Base-by-base conservation (phyloP, 2,888 invertebrate species). In the Tyria jacobaeae region DNA sequence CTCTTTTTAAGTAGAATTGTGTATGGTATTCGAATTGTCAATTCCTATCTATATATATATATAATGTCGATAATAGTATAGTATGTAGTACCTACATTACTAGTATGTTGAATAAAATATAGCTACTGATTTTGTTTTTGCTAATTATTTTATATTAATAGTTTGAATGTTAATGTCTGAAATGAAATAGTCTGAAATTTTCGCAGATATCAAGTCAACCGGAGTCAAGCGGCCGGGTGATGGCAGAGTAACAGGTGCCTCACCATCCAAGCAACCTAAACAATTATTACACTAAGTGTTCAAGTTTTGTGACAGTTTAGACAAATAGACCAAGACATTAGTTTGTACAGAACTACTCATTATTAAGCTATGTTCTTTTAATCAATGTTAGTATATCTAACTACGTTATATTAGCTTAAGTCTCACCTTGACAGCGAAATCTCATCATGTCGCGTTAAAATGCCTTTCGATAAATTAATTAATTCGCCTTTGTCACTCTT, bases 181-280 rank as follows among this genome's bases (percentile, higher is more conserved):
- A n/a, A n/a, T 9, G 21, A 10, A 21, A 10, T n/a, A 27, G 15
- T n/a, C n/a, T 35, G n/a, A 35, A 10, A 24, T 14, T 41, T 51
- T 57, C 17, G 2, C 85, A 92, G 91, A 92, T 71, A 89, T 90
- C 68, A 92, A 92, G 70, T 87, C 91, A 7, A 87, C 91, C 27
- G 94, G 90, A 0, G 88, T 94, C 62, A 94, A 94, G 77, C 75
- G 94, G 52, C 84, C 92, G 37, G 91, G 93, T 60, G 94, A 94
- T 35, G 87, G 87, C 25, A 82, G 94, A 70, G 67, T 94, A 66
- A 89, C 94, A 5, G 94, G 94, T 68, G 93, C 94, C 7, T 94
- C 94, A 21, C 94, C 94, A 1, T 92, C 94, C 9, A 94, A 94
- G 73, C 94, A 94, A 76, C 86, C 91, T 15, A 94, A 94, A 73